Conservation (phyloP, 2,888 invertebrate genomes). For the Meiosimyza platycephala region DNA sequence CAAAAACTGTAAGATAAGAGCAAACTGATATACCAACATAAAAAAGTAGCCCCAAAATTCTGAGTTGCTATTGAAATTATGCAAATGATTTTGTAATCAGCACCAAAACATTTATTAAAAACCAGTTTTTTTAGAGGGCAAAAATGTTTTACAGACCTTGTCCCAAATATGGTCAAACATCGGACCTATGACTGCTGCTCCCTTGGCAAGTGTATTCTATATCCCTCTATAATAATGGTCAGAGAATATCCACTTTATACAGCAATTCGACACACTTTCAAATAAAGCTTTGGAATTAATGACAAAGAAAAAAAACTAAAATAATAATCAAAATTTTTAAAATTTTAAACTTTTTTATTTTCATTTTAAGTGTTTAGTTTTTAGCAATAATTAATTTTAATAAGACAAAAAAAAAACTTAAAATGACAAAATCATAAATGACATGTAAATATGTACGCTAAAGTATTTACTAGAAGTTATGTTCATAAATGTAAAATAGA, state of each 20-base stretch:
- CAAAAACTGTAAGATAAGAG: too few species aligned
- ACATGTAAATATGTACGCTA: conserved; percentile 21
- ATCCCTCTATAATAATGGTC: too few species aligned
- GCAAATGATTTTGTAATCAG: too few species aligned
- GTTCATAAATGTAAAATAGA: not conserved
- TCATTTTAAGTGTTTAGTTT: conserved; percentile 32
- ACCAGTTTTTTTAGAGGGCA: too few species aligned
- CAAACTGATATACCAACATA: too few species aligned
- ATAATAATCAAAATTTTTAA: conserved; percentile 34
- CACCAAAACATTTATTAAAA: too few species aligned
- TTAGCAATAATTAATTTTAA: conserved; percentile 25
- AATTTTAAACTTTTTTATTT: conserved; percentile 47
- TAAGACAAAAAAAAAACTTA: not conserved
- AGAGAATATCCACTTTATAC: not conserved
- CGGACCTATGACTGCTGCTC: too few species aligned
- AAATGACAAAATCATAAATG: conserved; percentile 25
- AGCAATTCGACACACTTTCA: conserved; percentile 8
- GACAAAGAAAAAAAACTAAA: conserved; percentile 6
- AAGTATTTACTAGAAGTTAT: not conserved
- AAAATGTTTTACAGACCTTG: too few species aligned
- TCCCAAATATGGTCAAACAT: too few species aligned
- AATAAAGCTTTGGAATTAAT: conserved; percentile 21
- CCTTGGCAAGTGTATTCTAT: too few species aligned
- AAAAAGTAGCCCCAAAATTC: too few species aligned
- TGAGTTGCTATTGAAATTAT: too few species aligned